A percentile compares a stretch with the other conserved stretches of the same genome.
Evolutionary conservation across 92 coral and sea anemone species (phyloP).

Genomic region (Porites evermanni): DNA sequence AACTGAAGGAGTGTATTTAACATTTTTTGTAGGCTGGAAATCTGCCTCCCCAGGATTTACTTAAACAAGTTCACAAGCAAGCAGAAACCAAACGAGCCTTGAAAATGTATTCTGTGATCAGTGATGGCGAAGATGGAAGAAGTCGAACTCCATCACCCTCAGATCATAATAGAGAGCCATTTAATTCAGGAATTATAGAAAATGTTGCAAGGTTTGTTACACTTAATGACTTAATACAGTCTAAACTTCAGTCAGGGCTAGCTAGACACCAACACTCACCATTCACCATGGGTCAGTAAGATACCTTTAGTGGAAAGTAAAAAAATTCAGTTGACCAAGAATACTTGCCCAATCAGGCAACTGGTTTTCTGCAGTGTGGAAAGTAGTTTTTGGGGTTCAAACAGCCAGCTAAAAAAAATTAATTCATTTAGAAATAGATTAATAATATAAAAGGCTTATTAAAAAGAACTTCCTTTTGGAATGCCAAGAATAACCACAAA

Average conservation of each 20-base stretch:
- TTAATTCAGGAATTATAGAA: slow-evolving; percentile 36
- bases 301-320: background rate
- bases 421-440: background rate
- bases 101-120: slow-evolving; percentile 75
- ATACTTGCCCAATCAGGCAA: slow-evolving; percentile 12
- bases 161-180: slow-evolving; percentile 38
- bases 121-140: slow-evolving; percentile 77
- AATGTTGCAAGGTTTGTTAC: slow-evolving; percentile 53
- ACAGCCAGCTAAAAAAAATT: background rate
- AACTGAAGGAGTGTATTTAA: background rate
- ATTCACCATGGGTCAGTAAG: background rate
- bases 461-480: background rate
- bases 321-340: slow-evolving; percentile 4
- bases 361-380: slow-evolving; percentile 6
- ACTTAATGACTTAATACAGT: background rate
- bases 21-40: slow-evolving; percentile 39
- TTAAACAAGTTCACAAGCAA: slow-evolving; percentile 82
- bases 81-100: slow-evolving; percentile 77
- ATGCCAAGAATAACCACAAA: slow-evolving; percentile 20
- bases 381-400: slow-evolving; percentile 14
- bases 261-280: background rate
- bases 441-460: background rate
- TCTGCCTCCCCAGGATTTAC: slow-evolving; percentile 74
- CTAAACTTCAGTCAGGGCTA: background rate
- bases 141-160: slow-evolving; percentile 74